These are phyloP conservation scores for Saccopteryx bilineata DNA, from an alignment of 2,113 vertebrate species.

Conservation along the genomic window DNA sequence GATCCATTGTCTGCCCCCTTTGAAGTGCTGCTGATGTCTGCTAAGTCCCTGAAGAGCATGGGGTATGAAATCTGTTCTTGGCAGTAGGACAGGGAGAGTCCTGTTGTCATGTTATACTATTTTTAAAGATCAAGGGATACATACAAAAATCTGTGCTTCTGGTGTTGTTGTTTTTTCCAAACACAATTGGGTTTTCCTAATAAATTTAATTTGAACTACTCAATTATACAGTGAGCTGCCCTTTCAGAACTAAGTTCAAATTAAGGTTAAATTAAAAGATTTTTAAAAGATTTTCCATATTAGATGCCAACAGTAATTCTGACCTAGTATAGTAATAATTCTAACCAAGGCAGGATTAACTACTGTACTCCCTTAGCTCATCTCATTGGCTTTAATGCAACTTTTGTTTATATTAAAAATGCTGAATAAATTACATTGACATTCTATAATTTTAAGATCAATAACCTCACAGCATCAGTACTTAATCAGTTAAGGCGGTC, in stretches of 20 bases:
- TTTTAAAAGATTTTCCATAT: constrained; percentile 44
- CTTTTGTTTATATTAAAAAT: constrained; percentile 53
- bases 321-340: constrained; percentile 49
- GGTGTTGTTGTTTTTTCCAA: not conserved
- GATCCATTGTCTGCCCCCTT: not conserved
- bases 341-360: constrained; percentile 19
- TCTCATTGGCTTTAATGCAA: constrained; percentile 45
- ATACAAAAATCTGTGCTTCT: constrained; percentile 45
- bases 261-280: constrained; percentile 55
- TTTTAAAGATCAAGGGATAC: constrained; percentile 40
- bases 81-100: not conserved
- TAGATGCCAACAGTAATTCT: constrained; percentile 63
- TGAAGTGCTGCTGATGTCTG: constrained; percentile 31
- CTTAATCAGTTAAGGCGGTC: constrained; percentile 11
- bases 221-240: not conserved
- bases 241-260: constrained; percentile 53
- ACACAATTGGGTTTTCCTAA: constrained; percentile 45
- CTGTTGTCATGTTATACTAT: constrained; percentile 20
- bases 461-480: not conserved
- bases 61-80: constrained; percentile 49
- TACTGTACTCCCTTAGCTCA: not conserved
- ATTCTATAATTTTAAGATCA: constrained; percentile 34
- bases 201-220: constrained; percentile 63
- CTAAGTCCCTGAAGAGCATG: constrained; percentile 11
- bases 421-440: constrained; percentile 38